Conservation (phyloP, 2,113 vertebrate species). For the Pterophyllum scalare region DNA sequence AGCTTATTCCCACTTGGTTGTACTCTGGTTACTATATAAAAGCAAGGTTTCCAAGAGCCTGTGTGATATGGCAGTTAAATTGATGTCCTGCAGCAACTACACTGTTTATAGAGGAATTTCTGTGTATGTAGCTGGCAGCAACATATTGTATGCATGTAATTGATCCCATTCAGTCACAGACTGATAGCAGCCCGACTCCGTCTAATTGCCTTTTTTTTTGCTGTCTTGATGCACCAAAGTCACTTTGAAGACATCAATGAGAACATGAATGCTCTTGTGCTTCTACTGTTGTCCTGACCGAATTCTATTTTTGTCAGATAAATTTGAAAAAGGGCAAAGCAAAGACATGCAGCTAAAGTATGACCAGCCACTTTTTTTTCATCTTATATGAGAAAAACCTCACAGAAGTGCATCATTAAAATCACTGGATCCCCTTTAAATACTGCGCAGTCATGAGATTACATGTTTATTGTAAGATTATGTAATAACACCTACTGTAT, state of each 20-base stretch:
- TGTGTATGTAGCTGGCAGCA: neutral
- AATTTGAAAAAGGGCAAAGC: neutral
- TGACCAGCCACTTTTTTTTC: accelerated
- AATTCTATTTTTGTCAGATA: neutral
- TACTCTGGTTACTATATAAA: neutral
- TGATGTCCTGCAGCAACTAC: neutral
- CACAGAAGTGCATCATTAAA: neutral
- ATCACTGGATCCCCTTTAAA: neutral
- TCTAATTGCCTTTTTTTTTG: neutral
- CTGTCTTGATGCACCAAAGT: neutral
- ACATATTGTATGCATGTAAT: neutral
- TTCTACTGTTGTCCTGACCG: neutral
- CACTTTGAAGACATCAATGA: neutral
- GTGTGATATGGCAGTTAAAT: neutral
- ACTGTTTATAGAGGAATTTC: neutral
- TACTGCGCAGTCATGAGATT: neutral
- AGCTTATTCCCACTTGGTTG: neutral
- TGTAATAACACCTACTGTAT: neutral
- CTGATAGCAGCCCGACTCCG: too few relatives aligned
- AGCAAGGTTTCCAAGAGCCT: neutral
- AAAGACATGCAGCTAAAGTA: neutral
- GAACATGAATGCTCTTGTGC: neutral
- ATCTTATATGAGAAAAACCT: neutral
- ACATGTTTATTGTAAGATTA: neutral
- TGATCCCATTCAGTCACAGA: neutral